phyloP scores from a whole-genome alignment of 2,113 vertebrate genomes.

The Strix uralensis region DNA sequence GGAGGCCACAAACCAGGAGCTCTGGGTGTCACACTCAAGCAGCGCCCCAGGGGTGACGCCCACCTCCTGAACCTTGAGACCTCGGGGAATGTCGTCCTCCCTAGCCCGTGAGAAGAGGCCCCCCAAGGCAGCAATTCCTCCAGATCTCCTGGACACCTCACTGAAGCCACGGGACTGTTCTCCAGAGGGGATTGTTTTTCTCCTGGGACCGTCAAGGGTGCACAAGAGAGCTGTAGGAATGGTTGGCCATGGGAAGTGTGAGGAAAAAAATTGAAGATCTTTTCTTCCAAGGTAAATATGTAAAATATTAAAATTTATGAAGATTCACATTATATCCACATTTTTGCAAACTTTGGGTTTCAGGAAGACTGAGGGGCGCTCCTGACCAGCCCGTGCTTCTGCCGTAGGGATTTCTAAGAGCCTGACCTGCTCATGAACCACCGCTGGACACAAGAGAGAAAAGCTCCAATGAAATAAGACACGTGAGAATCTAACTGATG shows the following conservation, averaged over 20 bases:
- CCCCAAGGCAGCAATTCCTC: not conserved
- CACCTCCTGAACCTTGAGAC: not conserved
- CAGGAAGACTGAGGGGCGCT: not conserved
- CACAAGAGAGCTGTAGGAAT: not conserved
- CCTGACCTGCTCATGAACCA: too few relatives aligned
- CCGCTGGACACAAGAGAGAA: fast-evolving
- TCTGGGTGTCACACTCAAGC: not conserved
- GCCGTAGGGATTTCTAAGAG: not conserved
- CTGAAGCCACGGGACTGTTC: not conserved
- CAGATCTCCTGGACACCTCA: too few relatives aligned
- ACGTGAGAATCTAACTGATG: not conserved
- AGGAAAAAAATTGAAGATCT: not conserved
- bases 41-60: not conserved
- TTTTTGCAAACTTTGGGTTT: not conserved
- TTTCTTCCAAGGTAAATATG: not conserved
- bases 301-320: not conserved
- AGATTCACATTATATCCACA: too few relatives aligned
- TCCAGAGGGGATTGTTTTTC: not conserved
- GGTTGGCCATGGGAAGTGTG: not conserved
- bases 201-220: not conserved
- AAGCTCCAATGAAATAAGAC: not conserved
- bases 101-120: not conserved
- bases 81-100: not conserved
- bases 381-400: not conserved
- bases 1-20: too few relatives aligned